A percentile compares a stretch with the other conserved stretches of the same genome.
phyloP scores from a whole-genome alignment of 53 echinoderm and acorn worm species.

The Holothuria leucospilota region DNA sequence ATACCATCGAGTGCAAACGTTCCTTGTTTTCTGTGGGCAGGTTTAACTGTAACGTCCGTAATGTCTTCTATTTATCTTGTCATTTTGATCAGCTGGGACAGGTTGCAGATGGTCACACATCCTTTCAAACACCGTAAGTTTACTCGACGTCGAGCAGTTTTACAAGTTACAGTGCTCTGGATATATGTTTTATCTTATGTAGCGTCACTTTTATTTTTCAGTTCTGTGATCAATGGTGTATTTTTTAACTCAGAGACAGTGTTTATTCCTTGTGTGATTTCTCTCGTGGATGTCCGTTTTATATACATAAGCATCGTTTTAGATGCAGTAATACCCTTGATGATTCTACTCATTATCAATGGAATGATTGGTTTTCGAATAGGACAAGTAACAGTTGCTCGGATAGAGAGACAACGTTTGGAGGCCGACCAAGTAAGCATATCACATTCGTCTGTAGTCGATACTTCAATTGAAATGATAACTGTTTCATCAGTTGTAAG shows the following conservation, averaged over 20 bases:
- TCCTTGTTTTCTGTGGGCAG: neutral
- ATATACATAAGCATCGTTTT: neutral
- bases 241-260: neutral
- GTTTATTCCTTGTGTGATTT: neutral
- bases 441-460: too few species aligned
- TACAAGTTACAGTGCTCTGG: neutral
- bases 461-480: too few species aligned
- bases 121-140: too few species aligned
- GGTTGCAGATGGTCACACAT: too few species aligned
- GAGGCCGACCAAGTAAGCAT: neutral
- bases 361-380: neutral
- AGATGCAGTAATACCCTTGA: neutral
- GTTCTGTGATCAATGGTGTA: too few species aligned
- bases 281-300: neutral
- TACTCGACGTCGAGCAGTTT: too few species aligned
- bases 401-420: neutral
- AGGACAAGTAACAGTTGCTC: neutral
- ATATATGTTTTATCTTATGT: neutral
- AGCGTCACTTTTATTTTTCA: too few species aligned
- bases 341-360: neutral
- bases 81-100: constrained; percentile 1
- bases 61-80: neutral
- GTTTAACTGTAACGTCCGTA: neutral
- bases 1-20: neutral
- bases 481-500: too few species aligned